phyloP scores from a whole-genome alignment of 2,113 vertebrate genomes.

The Ochotona curzoniae region DNA sequence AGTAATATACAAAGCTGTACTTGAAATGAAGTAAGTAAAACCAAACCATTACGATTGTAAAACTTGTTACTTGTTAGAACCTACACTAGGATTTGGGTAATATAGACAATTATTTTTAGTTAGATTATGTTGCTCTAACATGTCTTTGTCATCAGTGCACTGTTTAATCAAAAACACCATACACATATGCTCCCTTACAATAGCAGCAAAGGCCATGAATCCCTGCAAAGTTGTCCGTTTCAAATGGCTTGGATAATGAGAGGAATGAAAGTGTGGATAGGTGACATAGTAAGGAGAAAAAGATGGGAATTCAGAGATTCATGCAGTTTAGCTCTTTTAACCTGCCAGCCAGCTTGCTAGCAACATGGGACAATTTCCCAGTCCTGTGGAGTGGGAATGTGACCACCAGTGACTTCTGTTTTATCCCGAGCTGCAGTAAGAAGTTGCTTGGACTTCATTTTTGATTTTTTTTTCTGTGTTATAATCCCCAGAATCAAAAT shows the following conservation, averaged over 20 bases:
- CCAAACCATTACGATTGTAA: slow-evolving; percentile 90
- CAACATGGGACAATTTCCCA: slow-evolving; percentile 99
- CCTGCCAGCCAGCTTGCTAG: slow-evolving; percentile 99
- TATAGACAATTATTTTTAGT: slow-evolving; percentile 91
- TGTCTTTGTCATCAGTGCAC: slow-evolving; percentile 88
- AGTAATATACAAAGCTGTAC: slow-evolving; percentile 88
- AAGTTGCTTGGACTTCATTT: slow-evolving; percentile 98
- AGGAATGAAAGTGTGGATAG: slow-evolving; percentile 84
- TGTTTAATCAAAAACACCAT: slow-evolving; percentile 86
- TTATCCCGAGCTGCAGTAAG: slow-evolving; percentile 95
- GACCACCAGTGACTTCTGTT: slow-evolving; percentile 97
- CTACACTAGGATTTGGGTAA: slow-evolving; percentile 88
- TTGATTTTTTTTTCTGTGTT: slow-evolving; percentile 93
- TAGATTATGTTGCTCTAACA: slow-evolving; percentile 88
- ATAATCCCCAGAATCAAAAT: too few relatives aligned
- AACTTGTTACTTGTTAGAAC: slow-evolving; percentile 88
- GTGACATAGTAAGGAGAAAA: slow-evolving; percentile 85
- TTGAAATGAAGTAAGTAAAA: slow-evolving; percentile 90
- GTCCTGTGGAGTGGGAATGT: slow-evolving; percentile 99
- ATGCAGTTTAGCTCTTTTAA: slow-evolving; percentile 86
- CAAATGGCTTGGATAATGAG: slow-evolving; percentile 85
- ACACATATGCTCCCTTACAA: slow-evolving; percentile 84
- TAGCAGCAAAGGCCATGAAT: slow-evolving; percentile 88
- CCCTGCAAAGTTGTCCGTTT: slow-evolving; percentile 88
- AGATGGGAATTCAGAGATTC: slow-evolving; percentile 91